Evolutionary conservation across 2,797 vertebrate genomes (phyloP), one percentile per base, ranked within the genome.

Genomic region (Onychomys arenicola): DNA sequence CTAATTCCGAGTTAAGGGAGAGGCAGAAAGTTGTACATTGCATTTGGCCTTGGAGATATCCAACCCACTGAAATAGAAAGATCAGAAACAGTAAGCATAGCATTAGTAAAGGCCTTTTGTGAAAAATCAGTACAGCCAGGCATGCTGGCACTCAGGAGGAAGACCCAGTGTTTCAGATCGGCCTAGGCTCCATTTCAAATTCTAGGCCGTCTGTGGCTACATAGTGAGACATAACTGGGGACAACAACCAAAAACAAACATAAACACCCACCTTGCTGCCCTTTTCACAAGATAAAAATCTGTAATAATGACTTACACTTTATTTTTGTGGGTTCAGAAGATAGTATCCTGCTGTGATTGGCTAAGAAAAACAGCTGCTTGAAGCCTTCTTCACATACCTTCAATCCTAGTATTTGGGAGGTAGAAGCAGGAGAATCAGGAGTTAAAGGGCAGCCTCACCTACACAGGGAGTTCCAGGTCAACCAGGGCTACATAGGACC

Each of bases 231-330:
- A 40, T 29, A 14, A 71, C 13, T n/a, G 63, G 34, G 49, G 49
- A 65, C 8, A 49, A 84, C 34, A 34, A 69, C 32, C 29, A 8
- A 86, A 49, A 86, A 67, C 34, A 69, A 69, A 27, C 46, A 37
- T 23, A 84, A 69, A 52, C 43, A 69, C 63, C 29, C 34, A 80
- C 82, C 9, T 82, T 63, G 55, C 2, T 92, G 37, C 12, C 67
- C 89, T 95, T 92, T 92, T 89, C 82, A 57, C 93, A 65, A 76
- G 77, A 49, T 83, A 69, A 69, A 67, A 93, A 87, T 89, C 91
- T 91, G n/a, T 29, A 82, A 80, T 77, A 65, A 90, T 94, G 34
- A 3, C 55, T 94, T 91, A 37, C 19, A 52, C 2, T 63, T 91
- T 85, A 40, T 77, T 94, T 52, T 57, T 34, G 29, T 63, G 21